Evolutionary conservation across 1,140 invertebrate genomes (phyloP), one percentile per base, ranked within the genome.

Genomic region (Leucophenga varia): DNA sequence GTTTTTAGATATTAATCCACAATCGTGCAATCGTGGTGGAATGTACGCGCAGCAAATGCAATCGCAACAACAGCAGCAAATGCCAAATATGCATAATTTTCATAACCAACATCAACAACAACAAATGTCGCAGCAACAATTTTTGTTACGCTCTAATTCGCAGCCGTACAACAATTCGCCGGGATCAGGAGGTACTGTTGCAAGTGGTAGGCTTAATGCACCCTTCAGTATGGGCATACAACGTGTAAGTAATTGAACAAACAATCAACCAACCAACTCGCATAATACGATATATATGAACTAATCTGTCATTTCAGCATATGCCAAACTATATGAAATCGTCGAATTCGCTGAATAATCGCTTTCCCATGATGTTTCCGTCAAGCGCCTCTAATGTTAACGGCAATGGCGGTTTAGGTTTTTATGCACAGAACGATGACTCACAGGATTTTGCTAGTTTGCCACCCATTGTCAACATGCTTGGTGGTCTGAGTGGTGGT

Each of bases 151-250:
- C 37, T 56, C 54, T 3, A 43, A 59, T 20, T 52, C 59, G 3
- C 63, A 67, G 38, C 51, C 59, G 2, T 67, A 57, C 22, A 48
- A 46, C 40, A 54, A 63, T 53, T 46, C 53, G 38, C 4, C 5
- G 5, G 22, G 22, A 5, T 6, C 5, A 5, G 22, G 22, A 5
- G 22, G 22, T 37, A 8, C 30, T 10, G 32, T 37, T 20, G 39
- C 40, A 22, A 46, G 39, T 31, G 43, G 47, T 21, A n/a, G n/a
- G n/a, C 43, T 21, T 35, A 48, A 45, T 51, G 39, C 63, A 40
- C 69, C 65, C 46, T 73, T 68, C 30, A 73, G 70, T 46, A 41
- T 71, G 55, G 64, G 70, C 31, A 68, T 73, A 42, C 70, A 73
- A 49, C 56, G 63, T 51, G 70, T 73, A 57, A n/a, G n/a, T n/a